phyloP scores from a whole-genome alignment of 1,140 invertebrate genomes.

The Philotrypesis tridentata region DNA sequence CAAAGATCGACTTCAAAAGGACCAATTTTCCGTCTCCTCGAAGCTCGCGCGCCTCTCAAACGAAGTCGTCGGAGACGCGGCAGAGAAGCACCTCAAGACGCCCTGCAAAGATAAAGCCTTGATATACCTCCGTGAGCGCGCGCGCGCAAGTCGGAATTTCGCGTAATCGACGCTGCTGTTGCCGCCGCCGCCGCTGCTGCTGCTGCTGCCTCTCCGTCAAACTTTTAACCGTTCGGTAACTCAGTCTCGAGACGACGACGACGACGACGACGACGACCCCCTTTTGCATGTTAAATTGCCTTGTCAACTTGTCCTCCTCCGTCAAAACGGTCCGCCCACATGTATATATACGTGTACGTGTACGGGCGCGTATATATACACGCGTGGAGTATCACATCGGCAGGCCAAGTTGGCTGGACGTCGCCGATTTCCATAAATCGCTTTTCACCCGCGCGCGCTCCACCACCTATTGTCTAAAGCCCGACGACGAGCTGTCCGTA shows the following conservation, averaged over 20 bases:
- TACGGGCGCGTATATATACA: no score
- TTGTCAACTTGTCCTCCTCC: conserved; percentile 17
- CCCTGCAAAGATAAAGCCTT: neutral
- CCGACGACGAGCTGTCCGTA: neutral
- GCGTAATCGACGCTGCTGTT: neutral
- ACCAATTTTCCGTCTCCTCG: neutral
- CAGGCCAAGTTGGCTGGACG: neutral
- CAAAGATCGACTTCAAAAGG: conserved; percentile 2
- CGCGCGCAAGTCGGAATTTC: neutral
- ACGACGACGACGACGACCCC: no score
- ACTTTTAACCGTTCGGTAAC: conserved; percentile 3
- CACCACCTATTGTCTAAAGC: no score
- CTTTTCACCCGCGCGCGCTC: neutral
- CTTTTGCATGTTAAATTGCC: conserved; percentile 32
- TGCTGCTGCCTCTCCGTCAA: neutral
- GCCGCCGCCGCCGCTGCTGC: no score
- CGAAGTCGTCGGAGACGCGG: neutral
- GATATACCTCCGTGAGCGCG: no score
- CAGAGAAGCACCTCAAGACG: neutral
- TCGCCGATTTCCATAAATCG: conserved; percentile 20
- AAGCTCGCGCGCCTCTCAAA: neutral
- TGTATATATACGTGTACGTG: no score
- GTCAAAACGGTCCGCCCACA: neutral
- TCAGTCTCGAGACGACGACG: neutral
- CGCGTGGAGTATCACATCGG: neutral